A percentile compares a stretch with the other conserved stretches of the same genome.
Conservation (phyloP, 2,888 invertebrate species). For the Tenthredo scrophulariae region DNA sequence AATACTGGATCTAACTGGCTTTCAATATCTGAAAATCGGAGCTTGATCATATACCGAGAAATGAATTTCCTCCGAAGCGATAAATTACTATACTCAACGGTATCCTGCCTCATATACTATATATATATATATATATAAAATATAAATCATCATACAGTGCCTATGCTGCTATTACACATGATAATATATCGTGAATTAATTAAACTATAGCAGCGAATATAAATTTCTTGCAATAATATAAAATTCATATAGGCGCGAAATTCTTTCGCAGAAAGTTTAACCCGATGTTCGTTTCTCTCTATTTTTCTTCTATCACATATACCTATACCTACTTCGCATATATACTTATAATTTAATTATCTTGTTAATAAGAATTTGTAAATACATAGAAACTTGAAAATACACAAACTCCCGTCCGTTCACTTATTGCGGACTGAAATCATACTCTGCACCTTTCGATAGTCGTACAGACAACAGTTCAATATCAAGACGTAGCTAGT, state of each 20-base stretch:
- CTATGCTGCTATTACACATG: background rate
- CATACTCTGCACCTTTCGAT: background rate
- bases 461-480: background rate
- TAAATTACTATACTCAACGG: background rate
- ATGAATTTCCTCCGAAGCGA: background rate
- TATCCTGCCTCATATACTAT: background rate
- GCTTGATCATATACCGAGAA: background rate
- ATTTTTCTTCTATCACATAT: background rate
- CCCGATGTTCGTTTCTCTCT: background rate
- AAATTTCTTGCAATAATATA: background rate
- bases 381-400: background rate
- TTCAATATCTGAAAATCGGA: background rate
- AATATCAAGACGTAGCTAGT: background rate
- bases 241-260: background rate
- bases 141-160: background rate
- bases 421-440: background rate
- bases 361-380: background rate
- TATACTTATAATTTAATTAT: slow-evolving; percentile 4
- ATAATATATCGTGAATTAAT: too few relatives aligned
- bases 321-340: background rate
- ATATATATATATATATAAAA: background rate
- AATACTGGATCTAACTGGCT: slow-evolving; percentile 2
- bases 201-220: background rate
- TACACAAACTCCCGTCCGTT: background rate
- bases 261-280: slow-evolving; percentile 42